Base-by-base conservation (phyloP, 2,888 invertebrate genomes). In the Pocota personata region DNA sequence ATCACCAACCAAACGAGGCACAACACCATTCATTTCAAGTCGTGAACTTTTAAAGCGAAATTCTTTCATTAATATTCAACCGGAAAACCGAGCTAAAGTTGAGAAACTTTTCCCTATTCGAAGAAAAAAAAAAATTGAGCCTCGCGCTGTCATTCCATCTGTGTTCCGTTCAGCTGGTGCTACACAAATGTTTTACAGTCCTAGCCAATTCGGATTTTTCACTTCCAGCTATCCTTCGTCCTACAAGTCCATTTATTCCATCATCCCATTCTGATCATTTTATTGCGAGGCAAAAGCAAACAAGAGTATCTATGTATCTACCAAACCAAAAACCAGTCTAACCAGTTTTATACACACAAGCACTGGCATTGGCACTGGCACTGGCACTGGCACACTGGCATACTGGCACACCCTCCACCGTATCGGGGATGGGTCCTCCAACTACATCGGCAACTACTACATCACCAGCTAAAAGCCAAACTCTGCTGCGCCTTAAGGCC, bases 21-120 rank as follows among this genome's bases (percentile, higher is more conserved):
- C 57, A 19, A n/a, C 30, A 21, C 40, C 52, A 19, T 32, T 64
- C 46, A 50, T 30, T 19, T 4, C 19, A 27, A 50, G 64, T 40
- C 72, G 66, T 73, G 80, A 79, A 73, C 80, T 73, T 80, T 80
- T 67, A 66, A 80, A 80, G 64, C 67, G 71, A 79, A 80, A 24
- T 80, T 66, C 80, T 80, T 80, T 80, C 80, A 80, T 80, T 80
- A 67, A 80, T 73, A 80, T 80, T 80, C 80, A 80, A 73, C 73
- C 73, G 80, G 80, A 80, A 80, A 73, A 67, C 80, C 66, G 58
- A 66, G 50, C 62, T 35, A 67, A 80, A 80, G 73, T 80, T 73
- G 64, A 67, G 30, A 72, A 80, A 80, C n/a, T 58, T 80, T 58
- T 50, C 1, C 52, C 19, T 27, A n/a, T 30, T 21, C 40, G 10